Percentiles rank a stretch among this genome's conserved stretches.
Conservation (phyloP, 2,113 vertebrate genomes). For the Sinocyclocheilus anophthalmus region DNA sequence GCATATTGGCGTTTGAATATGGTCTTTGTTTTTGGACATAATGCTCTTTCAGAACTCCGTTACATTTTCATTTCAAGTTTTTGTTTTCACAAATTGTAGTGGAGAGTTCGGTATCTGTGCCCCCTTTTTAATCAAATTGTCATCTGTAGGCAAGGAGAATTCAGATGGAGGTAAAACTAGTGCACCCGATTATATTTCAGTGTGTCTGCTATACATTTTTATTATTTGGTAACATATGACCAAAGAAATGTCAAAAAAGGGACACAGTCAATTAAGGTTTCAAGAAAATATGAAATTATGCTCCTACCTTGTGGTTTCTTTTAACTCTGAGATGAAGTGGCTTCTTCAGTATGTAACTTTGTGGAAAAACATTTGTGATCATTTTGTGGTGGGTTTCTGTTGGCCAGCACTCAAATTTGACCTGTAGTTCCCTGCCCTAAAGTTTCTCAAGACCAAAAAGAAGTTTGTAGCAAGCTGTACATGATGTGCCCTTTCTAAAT, state of each 20-base stretch:
- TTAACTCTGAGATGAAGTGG: neutral
- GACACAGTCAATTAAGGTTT: neutral
- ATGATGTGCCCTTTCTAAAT: neutral
- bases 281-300: neutral
- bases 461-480: neutral
- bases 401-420: neutral
- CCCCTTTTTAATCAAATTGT: neutral
- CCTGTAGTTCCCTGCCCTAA: neutral
- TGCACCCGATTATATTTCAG: neutral
- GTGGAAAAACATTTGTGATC: no score
- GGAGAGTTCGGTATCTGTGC: neutral
- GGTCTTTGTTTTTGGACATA: neutral
- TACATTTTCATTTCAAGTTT: neutral
- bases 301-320: neutral
- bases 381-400: neutral
- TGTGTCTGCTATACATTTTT: no score
- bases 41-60: neutral
- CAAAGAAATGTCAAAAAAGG: neutral
- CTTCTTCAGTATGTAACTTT: neutral
- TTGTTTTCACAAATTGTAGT: neutral
- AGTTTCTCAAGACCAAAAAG: constrained; percentile 3
- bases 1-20: neutral
- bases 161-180: neutral
- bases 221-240: neutral
- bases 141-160: neutral